Evolutionary conservation across 2,888 invertebrate genomes (phyloP), one percentile per base, ranked within the genome.

Genomic region (Eupithecia vulgata): DNA sequence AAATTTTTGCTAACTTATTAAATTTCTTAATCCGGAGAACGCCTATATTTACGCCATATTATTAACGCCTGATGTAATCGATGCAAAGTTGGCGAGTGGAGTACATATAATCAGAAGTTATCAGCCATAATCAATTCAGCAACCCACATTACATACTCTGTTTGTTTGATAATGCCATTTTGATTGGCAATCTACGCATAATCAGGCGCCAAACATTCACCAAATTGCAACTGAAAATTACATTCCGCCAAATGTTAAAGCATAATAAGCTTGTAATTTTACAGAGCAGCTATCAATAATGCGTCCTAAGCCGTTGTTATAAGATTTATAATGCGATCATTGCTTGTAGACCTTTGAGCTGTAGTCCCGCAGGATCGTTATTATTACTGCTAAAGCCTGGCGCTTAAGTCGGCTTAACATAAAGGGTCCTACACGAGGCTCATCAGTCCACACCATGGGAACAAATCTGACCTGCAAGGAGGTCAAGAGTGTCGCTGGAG

Each of bases 401-500:
- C 66, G 77, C 77, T 79, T 79, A 80, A 79, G 74, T 75, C 75
- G 78, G 79, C 79, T 81, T 79, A 81, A 67, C 74, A 75, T 76
- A 76, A 79, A 77, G 78, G 74, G 75, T 59, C 74, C 69, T 73
- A 77, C 66, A 68, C 72, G 70, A 68, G 71, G 71, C 70, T 78
- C 78, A 78, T 77, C 78, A 80, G 77, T 77, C 72, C 68, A 66
- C 75, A 73, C 70, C 57, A 78, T 71, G 42, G 71, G 71, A 73
- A 76, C 76, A 77, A 78, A 77, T 77, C 74, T 80, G 77, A 78
- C 78, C 76, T 76, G 70, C 64, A 69, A 71, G 66, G 75, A 74
- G 79, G 78, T 79, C 79, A 80, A 75, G 74, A 74, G 66, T 76
- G 75, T 76, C 70, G 62, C 74, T 73, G 17, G 75, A 74, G 67